Evolutionary conservation across 2,888 invertebrate species (phyloP).

Genomic region (Cryptus armator): DNA sequence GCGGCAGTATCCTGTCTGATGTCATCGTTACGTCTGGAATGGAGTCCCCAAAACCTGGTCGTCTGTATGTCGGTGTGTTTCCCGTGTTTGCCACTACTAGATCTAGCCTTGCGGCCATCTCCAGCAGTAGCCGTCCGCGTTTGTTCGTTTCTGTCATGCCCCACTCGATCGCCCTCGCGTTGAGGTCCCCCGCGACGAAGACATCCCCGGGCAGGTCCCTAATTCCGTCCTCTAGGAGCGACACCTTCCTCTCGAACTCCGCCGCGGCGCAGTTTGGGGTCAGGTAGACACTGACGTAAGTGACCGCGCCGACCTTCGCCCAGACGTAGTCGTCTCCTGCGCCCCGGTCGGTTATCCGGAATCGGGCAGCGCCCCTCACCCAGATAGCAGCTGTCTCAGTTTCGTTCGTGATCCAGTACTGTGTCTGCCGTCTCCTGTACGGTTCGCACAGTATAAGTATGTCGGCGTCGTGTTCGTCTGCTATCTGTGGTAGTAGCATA

Average conservation of each 20-base stretch:
- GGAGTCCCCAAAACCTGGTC: constrained; percentile 41
- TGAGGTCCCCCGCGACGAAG: constrained; percentile 61
- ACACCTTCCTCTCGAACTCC: constrained; percentile 39
- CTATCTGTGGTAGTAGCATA: constrained; percentile 31
- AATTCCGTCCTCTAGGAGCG: constrained; percentile 50
- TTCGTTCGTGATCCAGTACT: constrained; percentile 48
- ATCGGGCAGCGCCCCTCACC: constrained; percentile 45
- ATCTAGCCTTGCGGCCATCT: constrained; percentile 69
- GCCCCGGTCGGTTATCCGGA: constrained; percentile 19
- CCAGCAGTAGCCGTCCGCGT: constrained; percentile 69
- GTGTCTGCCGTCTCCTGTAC: constrained; percentile 41
- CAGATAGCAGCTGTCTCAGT: constrained; percentile 47
- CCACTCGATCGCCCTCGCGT: constrained; percentile 69
- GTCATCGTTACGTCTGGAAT: constrained; percentile 66
- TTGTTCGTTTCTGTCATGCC: constrained; percentile 70
- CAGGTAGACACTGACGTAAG: constrained; percentile 54
- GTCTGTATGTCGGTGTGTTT: constrained; percentile 55
- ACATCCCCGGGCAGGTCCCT: constrained; percentile 44
- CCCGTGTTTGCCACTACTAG: constrained; percentile 56
- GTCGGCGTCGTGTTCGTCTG: constrained; percentile 33
- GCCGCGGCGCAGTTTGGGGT: constrained; percentile 54
- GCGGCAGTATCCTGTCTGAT: constrained; percentile 48
- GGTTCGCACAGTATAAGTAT: constrained; percentile 47
- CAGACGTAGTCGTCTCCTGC: constrained; percentile 50
- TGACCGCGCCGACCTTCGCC: constrained; percentile 44